A percentile compares a stretch with the other conserved stretches of the same genome.
Evolutionary conservation across 1,140 invertebrate genomes (phyloP).

Genomic region (Oncopodura yosiiana): DNA sequence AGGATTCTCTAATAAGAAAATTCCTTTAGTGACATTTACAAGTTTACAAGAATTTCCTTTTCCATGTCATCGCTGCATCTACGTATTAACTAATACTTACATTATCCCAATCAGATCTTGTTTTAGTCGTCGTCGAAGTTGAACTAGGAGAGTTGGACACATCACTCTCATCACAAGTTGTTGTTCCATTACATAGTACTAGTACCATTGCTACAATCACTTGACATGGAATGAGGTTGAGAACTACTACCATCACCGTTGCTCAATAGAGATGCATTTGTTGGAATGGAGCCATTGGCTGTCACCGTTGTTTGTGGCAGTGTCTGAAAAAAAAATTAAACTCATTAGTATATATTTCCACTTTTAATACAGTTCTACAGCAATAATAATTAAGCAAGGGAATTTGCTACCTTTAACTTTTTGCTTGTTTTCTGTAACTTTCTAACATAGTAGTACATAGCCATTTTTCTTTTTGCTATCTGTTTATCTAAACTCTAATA

Average conservation of each 20-base stretch:
- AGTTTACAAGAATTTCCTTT: too few species aligned
- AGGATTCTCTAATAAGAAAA: too few species aligned
- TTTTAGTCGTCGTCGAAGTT: background rate
- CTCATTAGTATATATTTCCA: background rate
- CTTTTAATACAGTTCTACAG: background rate
- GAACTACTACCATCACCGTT: background rate
- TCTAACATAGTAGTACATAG: constrained; percentile 32
- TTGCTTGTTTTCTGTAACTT: constrained; percentile 14
- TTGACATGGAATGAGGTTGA: background rate
- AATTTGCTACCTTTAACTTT: constrained; percentile 6
- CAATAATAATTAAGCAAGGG: background rate
- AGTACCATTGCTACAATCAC: background rate
- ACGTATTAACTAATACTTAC: too few species aligned
- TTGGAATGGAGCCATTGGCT: constrained; percentile 27
- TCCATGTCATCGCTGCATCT: too few species aligned
- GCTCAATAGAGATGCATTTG: constrained; percentile 6
- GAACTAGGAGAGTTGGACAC: background rate
- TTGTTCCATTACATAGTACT: background rate
- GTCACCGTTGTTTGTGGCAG: constrained; percentile 35
- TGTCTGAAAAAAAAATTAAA: constrained; percentile 26
- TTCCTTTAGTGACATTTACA: too few species aligned
- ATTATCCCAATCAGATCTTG: constrained; percentile 28
- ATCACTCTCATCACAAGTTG: background rate
- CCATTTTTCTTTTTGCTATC: constrained; percentile 24
- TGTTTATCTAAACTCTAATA: too few species aligned